Percentiles rank a stretch among this genome's conserved stretches.
Evolutionary conservation across 2,797 vertebrate genomes (phyloP).

Genomic region (Ciconia nigra): DNA sequence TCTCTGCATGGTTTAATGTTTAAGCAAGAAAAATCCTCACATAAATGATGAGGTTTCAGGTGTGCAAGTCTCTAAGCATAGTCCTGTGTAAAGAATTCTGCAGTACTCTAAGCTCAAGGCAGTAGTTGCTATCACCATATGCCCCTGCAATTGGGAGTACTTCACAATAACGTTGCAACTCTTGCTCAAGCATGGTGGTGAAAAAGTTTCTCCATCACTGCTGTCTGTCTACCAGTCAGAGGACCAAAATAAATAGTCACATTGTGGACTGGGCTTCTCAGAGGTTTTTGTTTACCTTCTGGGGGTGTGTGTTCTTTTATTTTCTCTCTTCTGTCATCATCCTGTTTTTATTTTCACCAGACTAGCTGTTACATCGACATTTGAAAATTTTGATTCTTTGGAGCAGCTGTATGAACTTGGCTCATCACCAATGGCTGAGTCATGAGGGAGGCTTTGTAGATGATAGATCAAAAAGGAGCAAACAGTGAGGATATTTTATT

Average conservation of each 20-base stretch:
- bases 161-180: background rate
- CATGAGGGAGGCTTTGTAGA: background rate
- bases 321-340: background rate
- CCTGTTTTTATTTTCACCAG: background rate
- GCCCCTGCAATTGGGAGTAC: background rate
- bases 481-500: background rate
- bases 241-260: background rate
- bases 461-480: background rate
- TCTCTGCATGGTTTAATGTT: background rate
- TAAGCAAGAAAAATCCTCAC: background rate
- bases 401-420: background rate
- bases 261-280: background rate
- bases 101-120: background rate
- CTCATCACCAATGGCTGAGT: background rate
- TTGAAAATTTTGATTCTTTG: background rate
- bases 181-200: fast-evolving
- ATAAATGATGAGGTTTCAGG: background rate
- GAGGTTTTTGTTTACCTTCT: background rate
- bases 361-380: background rate
- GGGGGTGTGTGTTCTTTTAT: background rate
- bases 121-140: background rate
- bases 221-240: background rate
- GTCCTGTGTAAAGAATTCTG: background rate
- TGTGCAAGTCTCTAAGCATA: background rate
- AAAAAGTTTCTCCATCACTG: background rate